Evolutionary conservation across 1,140 invertebrate species (phyloP).

Genomic region (Marisa cornuarietis): DNA sequence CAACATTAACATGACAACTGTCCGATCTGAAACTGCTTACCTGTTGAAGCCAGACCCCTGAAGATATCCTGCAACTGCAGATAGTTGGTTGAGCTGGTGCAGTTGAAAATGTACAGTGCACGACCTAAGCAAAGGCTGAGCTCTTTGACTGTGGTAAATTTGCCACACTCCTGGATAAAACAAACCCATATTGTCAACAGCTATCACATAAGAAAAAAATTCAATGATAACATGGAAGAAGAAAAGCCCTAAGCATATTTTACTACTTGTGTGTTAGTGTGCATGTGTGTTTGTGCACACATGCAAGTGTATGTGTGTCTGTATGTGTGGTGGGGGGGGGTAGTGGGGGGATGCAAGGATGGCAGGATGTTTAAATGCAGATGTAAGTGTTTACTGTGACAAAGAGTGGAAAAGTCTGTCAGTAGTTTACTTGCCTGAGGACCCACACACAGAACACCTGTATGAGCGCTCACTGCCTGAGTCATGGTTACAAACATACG

Average conservation of each 20-base stretch:
- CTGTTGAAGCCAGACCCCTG: slow-evolving; percentile 58
- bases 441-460: slow-evolving; percentile 57
- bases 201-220: too few relatives aligned
- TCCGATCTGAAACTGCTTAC: slow-evolving; percentile 18
- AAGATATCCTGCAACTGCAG: slow-evolving; percentile 59
- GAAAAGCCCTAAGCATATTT: too few relatives aligned
- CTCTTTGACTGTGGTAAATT: slow-evolving; percentile 53
- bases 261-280: not conserved
- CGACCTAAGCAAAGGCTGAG: slow-evolving; percentile 55
- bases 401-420: too few relatives aligned
- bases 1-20: not conserved
- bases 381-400: too few relatives aligned
- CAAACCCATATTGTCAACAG: not conserved
- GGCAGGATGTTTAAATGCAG: not conserved
- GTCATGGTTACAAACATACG: slow-evolving; percentile 55
- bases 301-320: too few relatives aligned
- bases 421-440: slow-evolving; percentile 48
- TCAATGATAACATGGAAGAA: too few relatives aligned
- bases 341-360: not conserved
- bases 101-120: slow-evolving; percentile 61
- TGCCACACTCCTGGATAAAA: slow-evolving; percentile 52
- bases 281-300: too few relatives aligned
- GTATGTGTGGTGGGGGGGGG: too few relatives aligned
- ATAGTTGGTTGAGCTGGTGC: slow-evolving; percentile 52
- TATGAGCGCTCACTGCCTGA: slow-evolving; percentile 54